Evolutionary conservation across 2,888 invertebrate species (phyloP), one percentile per base, ranked within the genome.

Genomic region (Trisateles emortualis): DNA sequence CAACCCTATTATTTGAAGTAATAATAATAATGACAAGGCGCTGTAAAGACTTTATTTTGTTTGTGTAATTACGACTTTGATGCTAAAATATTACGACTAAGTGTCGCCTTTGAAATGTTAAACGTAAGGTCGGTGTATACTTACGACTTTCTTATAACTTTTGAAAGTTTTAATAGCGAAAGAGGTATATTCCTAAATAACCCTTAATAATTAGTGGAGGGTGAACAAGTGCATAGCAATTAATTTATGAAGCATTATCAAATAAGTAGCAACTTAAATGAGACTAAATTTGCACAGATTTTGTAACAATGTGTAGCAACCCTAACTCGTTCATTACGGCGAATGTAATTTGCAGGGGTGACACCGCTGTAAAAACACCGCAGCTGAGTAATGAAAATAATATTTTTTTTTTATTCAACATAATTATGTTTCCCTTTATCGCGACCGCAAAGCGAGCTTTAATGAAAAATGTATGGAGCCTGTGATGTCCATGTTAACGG

Each of bases 11-110:
- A 70, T 71, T 71, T 54, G 60, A 49, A 54, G 33, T 13, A 42
- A 48, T 47, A 59, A 64, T 59, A 67, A 68, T 70, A 63, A 68
- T 71, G 53, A 71, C 52, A 60, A 41, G 53, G 47, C 52, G 54
- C 49, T 48, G 45, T 62, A 58, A 63, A 65, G 45, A 49, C 52
- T 60, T 64, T 59, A 70, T 55, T 54, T 56, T 54, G 39, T 53
- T 52, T 57, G 56, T 63, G 61, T 71, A 74, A 74, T 67, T 67
- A 68, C 58, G 42, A 64, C 52, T 64, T 71, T 60, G 58, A 69
- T 64, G 65, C 47, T 69, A 52, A 74, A 75, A 72, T 72, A 74
- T 74, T 71, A 72, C 59, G 68, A 64, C 57, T 43, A 39, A 64
- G 51, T 53, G 56, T 58, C 58, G 49, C 57, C 46, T 29, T 33